A percentile compares a stretch with the other conserved stretches of the same genome.
phyloP scores from a whole-genome alignment of 1,140 invertebrate species.

The Condylostylus longicornis region DNA sequence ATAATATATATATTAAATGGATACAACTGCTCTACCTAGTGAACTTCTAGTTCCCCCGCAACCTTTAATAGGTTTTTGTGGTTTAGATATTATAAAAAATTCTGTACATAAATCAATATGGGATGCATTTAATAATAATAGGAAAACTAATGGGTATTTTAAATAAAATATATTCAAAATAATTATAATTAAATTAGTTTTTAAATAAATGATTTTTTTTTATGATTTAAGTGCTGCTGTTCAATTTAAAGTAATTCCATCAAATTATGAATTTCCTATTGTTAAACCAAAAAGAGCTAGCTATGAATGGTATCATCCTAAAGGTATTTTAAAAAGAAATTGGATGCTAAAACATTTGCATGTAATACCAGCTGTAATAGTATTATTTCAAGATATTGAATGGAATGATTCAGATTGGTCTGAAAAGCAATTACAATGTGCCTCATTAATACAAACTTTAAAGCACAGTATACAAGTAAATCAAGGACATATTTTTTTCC shows the following conservation, averaged over 20 bases:
- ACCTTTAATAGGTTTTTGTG: conserved; percentile 69
- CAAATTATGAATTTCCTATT: conserved; percentile 73
- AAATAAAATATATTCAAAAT: too few species aligned
- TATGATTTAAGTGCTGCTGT: conserved; percentile 48
- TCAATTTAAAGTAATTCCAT: conserved; percentile 63
- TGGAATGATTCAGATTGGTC: conserved; percentile 91
- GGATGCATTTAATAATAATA: conserved; percentile 76
- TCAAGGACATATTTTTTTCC: conserved; percentile 11
- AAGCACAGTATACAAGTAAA: conserved; percentile 39
- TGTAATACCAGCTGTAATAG: conserved; percentile 79
- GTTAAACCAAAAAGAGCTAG: conserved; percentile 80
- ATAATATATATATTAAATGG: too few species aligned
- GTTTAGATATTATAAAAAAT: conserved; percentile 72
- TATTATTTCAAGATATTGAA: conserved; percentile 91
- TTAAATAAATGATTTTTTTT: neutral
- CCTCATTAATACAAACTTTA: conserved; percentile 73
- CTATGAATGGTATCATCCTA: conserved; percentile 92
- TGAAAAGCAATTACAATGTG: conserved; percentile 86
- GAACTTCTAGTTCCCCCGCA: conserved; percentile 65
- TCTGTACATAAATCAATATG: conserved; percentile 77
- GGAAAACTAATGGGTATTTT: conserved; percentile 46
- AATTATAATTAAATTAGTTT: neutral
- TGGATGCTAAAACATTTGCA: conserved; percentile 93
- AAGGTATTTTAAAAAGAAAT: conserved; percentile 86
- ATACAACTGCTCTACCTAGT: conserved; percentile 50